Evolutionary conservation across 2,113 vertebrate genomes (phyloP), one percentile per base, ranked within the genome.

Genomic region (Dipodomys ordii): DNA sequence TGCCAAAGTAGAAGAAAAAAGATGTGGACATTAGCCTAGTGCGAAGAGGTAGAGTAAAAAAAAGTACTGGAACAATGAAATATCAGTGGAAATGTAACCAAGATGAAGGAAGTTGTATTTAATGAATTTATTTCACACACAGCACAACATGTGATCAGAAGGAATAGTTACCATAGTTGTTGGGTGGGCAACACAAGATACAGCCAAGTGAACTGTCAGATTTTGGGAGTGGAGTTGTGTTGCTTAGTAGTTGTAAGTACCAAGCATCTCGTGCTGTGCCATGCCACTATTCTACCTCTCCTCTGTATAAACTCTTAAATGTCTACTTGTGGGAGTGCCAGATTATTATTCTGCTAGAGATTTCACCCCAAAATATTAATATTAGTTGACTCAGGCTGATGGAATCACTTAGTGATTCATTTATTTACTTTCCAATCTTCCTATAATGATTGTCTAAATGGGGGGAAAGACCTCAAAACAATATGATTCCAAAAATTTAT

Each of bases 371-470:
- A 76, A 77, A 30, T 91, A 83, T 73, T 81, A 94, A 18, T 83
- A n/a, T 83, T 16, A 9, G 44, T 86, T 71, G 32, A 90, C 28
- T 44, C 18, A 81, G 44, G n/a, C 83, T 87, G 92, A 28, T 91
- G 74, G 67, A 90, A 93, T 96, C 91, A 65, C 11, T 71, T 9
- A 62, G 27, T 83, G 88, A 88, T 81, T 87, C 28, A 67, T 80
- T 86, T 87, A 46, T 91, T 77, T 69, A 69, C 93, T 93, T 96
- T 82, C 12, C 8, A 73, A 3, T 69, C 88, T 95, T 95, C 90
- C 83, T 83, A 20, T 76, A 79, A 62, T 91, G 82, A 92, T 68
- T 60, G 27, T 87, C 32, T 87, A 90, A 67, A 20, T 74, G 62
- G 67, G 69, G 68, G 18, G 68, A 93, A 94, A 64, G 6, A 64